These are phyloP conservation scores for Shinisaurus crocodilurus DNA, from an alignment of 2,113 vertebrate genomes.

Conservation along the genomic window DNA sequence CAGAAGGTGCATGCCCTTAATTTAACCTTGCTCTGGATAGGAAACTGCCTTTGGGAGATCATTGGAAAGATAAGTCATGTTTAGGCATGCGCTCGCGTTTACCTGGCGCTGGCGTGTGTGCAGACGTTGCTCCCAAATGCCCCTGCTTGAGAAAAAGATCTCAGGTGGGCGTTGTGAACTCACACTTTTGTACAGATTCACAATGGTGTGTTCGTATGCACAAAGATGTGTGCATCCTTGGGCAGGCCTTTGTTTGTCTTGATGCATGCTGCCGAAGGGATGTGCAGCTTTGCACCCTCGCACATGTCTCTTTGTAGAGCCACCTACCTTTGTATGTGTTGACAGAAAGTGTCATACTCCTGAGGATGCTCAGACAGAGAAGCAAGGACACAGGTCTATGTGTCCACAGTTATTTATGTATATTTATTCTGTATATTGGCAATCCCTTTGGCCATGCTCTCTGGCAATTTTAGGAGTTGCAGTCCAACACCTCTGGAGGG, in stretches of 20 bases:
- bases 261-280: neutral
- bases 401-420: neutral
- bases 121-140: too few species aligned
- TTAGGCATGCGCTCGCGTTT: neutral
- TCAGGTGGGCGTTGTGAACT: neutral
- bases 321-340: neutral
- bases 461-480: too few species aligned
- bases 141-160: neutral
- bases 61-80: neutral
- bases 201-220: neutral
- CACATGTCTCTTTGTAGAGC: too few species aligned
- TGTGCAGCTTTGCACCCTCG: too few species aligned
- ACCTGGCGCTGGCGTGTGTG: neutral
- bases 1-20: too few species aligned
- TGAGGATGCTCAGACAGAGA: neutral
- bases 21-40: neutral
- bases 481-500: too few species aligned
- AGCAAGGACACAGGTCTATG: neutral
- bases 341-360: too few species aligned
- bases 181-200: too few species aligned
- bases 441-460: too few species aligned
- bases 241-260: neutral
- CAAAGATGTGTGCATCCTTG: neutral
- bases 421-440: neutral
- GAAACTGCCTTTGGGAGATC: accelerated